These are phyloP conservation scores for Stratiomys singularior DNA, from an alignment of 2,888 invertebrate species.

Conservation along the genomic window DNA sequence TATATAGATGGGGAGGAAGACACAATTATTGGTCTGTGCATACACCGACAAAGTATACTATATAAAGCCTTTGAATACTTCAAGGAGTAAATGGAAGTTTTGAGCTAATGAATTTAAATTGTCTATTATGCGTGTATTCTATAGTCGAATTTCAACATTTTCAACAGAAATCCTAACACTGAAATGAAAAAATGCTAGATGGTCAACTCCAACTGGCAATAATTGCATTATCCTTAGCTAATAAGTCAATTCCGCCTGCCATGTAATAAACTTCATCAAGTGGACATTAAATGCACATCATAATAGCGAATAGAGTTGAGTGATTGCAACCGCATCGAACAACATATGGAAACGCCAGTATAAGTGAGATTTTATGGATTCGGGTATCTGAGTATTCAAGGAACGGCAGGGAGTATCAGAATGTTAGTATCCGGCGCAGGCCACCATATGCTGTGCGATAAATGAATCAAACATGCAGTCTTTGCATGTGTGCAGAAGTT, in stretches of 20 bases:
- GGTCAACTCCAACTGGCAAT: not conserved
- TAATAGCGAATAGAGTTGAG: conserved; percentile 28
- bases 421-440: not conserved
- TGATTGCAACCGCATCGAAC: conserved; percentile 14
- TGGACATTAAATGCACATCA: conserved; percentile 29
- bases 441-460: not conserved
- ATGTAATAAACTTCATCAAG: conserved; percentile 26
- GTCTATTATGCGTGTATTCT: too few species aligned
- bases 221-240: not conserved
- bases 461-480: not conserved
- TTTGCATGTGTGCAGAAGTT: too few species aligned
- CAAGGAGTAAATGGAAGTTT: too few species aligned
- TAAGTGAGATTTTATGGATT: too few species aligned
- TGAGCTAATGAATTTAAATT: too few species aligned
- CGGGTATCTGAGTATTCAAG: not conserved
- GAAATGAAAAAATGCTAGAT: too few species aligned
- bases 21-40: too few species aligned
- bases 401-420: not conserved
- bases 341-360: too few species aligned
- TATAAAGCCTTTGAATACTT: too few species aligned
- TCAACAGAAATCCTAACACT: too few species aligned
- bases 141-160: too few species aligned
- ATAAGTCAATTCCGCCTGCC: conserved; percentile 18
- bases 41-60: too few species aligned
- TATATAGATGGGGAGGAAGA: not conserved